Base-by-base conservation (phyloP, 2,888 invertebrate species). In the Rhabditoides inermis region DNA sequence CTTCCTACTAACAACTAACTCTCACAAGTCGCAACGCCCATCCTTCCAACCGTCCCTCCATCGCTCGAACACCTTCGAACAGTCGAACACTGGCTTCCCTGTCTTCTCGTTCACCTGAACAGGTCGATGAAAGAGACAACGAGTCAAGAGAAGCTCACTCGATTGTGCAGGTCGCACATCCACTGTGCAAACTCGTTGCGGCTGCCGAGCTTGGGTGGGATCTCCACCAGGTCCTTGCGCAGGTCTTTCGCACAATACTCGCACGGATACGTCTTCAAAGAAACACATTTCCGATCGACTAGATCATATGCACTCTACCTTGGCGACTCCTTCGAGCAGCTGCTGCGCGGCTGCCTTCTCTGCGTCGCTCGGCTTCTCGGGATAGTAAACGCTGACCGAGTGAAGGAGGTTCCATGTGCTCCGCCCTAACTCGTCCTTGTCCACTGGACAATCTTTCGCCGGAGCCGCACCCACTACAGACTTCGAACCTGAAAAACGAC, bases 21-120 rank as follows among this genome's bases (percentile, higher is more conserved):
- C n/a, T n/a, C n/a, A n/a, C n/a, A n/a, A 67, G 51, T 67, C 74
- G 81, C 92, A 92, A 10, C 89, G 89, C 18, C 91, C 91, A 77
- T 92, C 90, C 1, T 82, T 77, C 90, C 91, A 91, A 15, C 95
- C 98, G 74, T 91, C 89, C 77, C 84, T 81, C 98, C 95, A 98
- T 71, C 95, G 81, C 77, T 95, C 87, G 70, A 88, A 84, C 0
- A 92, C 86, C 78, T 85, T 85, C 45, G 83, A 84, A 79, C 98
- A 98, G 79, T 98, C 90, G 79, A 94, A 98, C 61, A 82, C 76
- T 1, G 87, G 84, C 80, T 98, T 98, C 2, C 87, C 88, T 36
- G 94, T 79, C 78, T 90, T 91, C 35, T 81, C 77, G 77, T 95
- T 98, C 0, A 70, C 70, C 53, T 59, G 35, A 51, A 40, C 20